phyloP scores from a whole-genome alignment of 23 tunicate species.

The Oikopleura albicans region DNA sequence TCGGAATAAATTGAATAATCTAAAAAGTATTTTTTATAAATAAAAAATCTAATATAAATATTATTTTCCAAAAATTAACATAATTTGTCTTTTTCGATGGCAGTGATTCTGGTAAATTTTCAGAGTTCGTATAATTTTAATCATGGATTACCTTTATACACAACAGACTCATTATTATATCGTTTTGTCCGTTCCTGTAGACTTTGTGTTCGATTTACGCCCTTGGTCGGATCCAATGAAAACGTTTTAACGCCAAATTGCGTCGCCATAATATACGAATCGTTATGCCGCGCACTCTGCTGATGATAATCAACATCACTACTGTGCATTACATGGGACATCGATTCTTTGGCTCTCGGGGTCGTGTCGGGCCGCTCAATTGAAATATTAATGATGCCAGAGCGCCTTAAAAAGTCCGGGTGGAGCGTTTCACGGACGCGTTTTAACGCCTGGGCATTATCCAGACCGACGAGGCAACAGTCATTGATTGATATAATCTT shows the following conservation, averaged over 20 bases:
- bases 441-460: neutral
- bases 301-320: neutral
- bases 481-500: neutral
- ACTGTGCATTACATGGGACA: no score
- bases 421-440: neutral
- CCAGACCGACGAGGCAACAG: neutral
- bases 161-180: neutral
- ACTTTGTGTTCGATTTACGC: neutral
- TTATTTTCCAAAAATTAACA: no score
- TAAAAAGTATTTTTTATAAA: neutral
- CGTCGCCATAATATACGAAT: conserved; percentile 17
- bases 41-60: no score
- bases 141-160: neutral
- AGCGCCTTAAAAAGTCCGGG: neutral
- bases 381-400: neutral
- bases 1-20: neutral
- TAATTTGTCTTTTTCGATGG: no score
- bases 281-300: neutral
- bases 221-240: neutral
- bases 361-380: neutral
- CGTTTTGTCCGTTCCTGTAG: neutral
- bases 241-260: neutral
- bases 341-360: neutral
- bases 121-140: no score
- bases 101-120: no score